These are phyloP conservation scores for Paramormyrops hopkinsi DNA, from an alignment of 2,797 vertebrate species.

Conservation along the genomic window DNA sequence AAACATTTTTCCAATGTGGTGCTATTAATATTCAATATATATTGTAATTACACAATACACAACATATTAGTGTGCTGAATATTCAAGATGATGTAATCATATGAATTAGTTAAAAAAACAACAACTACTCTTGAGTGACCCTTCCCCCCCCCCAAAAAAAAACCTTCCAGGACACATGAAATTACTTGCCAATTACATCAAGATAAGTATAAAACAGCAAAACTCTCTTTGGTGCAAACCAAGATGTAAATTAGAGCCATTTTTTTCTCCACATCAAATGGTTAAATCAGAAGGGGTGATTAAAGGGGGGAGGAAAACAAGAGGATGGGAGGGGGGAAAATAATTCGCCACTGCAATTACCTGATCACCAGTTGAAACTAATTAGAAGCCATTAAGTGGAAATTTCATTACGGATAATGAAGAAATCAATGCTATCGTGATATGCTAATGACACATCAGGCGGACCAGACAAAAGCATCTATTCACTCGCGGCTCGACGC, in stretches of 20 bases:
- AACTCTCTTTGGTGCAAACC: background rate
- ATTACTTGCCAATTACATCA: background rate
- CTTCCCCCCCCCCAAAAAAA: background rate
- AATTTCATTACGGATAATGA: conserved; percentile 67
- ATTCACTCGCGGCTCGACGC: conserved; percentile 43
- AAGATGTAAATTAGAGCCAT: background rate
- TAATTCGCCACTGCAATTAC: conserved; percentile 51
- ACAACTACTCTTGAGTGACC: background rate
- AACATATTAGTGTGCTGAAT: background rate
- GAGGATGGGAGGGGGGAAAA: conserved; percentile 20
- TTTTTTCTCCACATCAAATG: conserved; percentile 35
- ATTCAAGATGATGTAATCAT: background rate
- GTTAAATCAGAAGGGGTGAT: conserved; percentile 45
- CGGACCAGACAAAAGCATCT: conserved; percentile 55
- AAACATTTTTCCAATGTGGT: background rate
- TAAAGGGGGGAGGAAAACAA: conserved; percentile 22
- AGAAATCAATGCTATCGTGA: conserved; percentile 70
- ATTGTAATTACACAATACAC: background rate
- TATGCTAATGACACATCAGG: conserved; percentile 64
- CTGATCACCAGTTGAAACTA: conserved; percentile 60
- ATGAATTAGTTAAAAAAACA: background rate
- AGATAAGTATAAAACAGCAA: background rate
- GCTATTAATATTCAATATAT: background rate
- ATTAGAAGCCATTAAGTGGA: conserved; percentile 68
- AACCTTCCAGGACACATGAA: background rate